Percentiles rank a stretch among this genome's conserved stretches.
Evolutionary conservation across 2,113 vertebrate genomes (phyloP).

Genomic region (Carettochelys insculpta): DNA sequence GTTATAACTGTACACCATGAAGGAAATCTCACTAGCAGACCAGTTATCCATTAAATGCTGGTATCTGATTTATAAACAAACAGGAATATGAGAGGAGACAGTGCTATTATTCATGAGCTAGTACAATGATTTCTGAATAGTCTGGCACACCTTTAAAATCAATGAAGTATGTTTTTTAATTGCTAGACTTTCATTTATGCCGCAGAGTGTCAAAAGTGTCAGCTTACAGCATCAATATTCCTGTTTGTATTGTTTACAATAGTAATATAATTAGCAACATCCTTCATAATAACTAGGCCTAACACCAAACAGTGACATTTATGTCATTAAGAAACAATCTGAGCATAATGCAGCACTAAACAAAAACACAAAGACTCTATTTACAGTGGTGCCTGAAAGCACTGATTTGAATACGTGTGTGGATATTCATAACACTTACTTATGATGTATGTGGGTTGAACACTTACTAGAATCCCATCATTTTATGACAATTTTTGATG

Average conservation of each 20-base stretch:
- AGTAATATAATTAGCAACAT: constrained; percentile 47
- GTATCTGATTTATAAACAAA: constrained; percentile 34
- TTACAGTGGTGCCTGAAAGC: constrained; percentile 1
- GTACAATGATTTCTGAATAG: constrained; percentile 36
- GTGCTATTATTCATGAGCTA: background rate
- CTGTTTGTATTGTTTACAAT: constrained; percentile 33
- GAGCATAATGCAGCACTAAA: background rate
- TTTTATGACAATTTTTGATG: background rate
- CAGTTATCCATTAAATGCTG: constrained; percentile 19
- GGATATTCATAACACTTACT: constrained; percentile 13
- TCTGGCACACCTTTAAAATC: constrained; percentile 14
- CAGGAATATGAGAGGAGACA: background rate
- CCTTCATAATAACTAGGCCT: constrained; percentile 37
- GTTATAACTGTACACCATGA: constrained; percentile 31
- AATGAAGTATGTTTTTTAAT: constrained; percentile 7
- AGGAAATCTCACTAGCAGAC: constrained; percentile 28
- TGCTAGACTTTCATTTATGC: constrained; percentile 28
- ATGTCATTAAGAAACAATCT: constrained; percentile 19
- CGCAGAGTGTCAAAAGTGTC: constrained; percentile 33
- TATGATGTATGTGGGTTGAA: background rate
- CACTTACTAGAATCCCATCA: background rate
- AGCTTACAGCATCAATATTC: constrained; percentile 26
- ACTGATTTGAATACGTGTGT: background rate
- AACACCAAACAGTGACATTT: constrained; percentile 3
- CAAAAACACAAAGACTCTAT: background rate